Evolutionary conservation across 2,113 vertebrate genomes (phyloP).

Genomic region (Pan troglodytes): NHGRI_mPanTro3-v2.1_pri NC_072407.2:10011001-10011500

Average conservation of each 20-base stretch:
- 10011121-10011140: neutral
- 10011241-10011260: neutral
- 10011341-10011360: neutral
- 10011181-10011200: neutral
- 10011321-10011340: neutral
- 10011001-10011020: neutral
- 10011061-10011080: neutral
- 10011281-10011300: neutral
- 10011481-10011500: neutral
- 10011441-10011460: no score
- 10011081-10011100: neutral
- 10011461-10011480: neutral
- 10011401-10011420: neutral
- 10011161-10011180: neutral
- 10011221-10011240: neutral
- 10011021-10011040: neutral
- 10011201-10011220: neutral
- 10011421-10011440: neutral
- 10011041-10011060: neutral
- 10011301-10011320: neutral
- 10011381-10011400: neutral
- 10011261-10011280: neutral
- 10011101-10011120: neutral
- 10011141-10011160: neutral
- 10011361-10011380: neutral